Evolutionary conservation across 2,888 invertebrate species (phyloP).

Genomic region (Sinodicranocentrus sp.): DNA sequence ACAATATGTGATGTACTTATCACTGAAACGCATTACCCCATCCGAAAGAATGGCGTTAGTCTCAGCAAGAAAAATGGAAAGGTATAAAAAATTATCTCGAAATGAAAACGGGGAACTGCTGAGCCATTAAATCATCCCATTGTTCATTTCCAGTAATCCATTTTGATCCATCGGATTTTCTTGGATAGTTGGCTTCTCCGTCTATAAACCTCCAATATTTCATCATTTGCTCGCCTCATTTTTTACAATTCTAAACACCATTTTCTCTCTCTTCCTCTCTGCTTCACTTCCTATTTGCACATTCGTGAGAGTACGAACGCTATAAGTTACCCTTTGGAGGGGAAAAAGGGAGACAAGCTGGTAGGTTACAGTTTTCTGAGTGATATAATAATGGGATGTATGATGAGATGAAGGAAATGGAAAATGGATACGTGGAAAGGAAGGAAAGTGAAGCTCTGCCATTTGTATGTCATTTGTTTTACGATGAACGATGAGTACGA

Average conservation of each 20-base stretch:
- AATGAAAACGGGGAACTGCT: conserved; percentile 52
- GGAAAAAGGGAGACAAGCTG: not conserved
- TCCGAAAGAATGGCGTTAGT: too few relatives aligned
- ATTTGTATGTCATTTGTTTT: conserved; percentile 44
- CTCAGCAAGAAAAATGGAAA: conserved; percentile 1
- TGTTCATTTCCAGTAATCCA: conserved; percentile 62
- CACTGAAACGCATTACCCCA: too few relatives aligned
- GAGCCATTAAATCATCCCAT: conserved; percentile 64
- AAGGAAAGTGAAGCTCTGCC: conserved; percentile 30
- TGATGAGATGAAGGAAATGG: conserved; percentile 40
- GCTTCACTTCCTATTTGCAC: not conserved
- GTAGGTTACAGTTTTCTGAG: not conserved
- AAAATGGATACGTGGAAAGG: conserved; percentile 40
- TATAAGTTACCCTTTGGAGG: too few relatives aligned
- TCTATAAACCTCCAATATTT: conserved; percentile 49
- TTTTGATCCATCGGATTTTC: conserved; percentile 60
- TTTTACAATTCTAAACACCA: conserved; percentile 50
- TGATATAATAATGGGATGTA: conserved; percentile 18
- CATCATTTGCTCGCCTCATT: conserved; percentile 55
- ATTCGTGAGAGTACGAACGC: not conserved
- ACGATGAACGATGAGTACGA: too few relatives aligned
- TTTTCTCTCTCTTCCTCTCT: not conserved
- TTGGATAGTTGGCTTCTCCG: conserved; percentile 14
- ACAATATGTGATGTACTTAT: too few relatives aligned
- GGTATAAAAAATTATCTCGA: conserved; percentile 45